Percentiles rank a stretch among this genome's conserved stretches.
Conservation (phyloP, 2,113 vertebrate genomes). For the Cyanoliseus patagonus region DNA sequence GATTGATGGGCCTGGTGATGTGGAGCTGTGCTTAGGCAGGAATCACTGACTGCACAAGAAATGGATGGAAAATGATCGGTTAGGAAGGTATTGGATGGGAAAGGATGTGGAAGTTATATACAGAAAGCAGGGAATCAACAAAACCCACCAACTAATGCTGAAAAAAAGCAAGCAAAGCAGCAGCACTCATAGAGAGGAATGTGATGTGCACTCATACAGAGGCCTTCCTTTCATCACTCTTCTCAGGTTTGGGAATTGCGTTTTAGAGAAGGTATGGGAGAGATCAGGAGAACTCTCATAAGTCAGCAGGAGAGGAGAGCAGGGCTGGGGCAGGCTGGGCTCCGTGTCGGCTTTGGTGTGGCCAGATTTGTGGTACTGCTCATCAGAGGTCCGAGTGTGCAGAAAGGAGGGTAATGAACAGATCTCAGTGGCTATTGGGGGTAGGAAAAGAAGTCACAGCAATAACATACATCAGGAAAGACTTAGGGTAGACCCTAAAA, state of each 20-base stretch:
- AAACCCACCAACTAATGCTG: rapidly evolving
- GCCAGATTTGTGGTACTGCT: background rate
- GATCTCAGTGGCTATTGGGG: background rate
- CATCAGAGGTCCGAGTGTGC: background rate
- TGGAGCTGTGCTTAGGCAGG: background rate
- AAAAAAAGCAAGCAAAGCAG: background rate
- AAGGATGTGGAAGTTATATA: background rate
- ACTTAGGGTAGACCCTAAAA: background rate
- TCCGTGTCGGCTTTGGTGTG: rapidly evolving
- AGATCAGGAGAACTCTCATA: background rate
- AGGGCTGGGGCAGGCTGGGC: background rate
- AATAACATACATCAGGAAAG: background rate
- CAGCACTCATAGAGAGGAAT: background rate
- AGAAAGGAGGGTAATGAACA: background rate
- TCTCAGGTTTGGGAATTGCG: background rate
- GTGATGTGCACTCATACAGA: background rate
- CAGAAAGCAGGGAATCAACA: background rate
- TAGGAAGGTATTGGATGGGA: background rate
- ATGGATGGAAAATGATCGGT: background rate
- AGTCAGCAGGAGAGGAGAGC: background rate
- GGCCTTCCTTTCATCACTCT: background rate
- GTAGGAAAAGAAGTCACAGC: background rate
- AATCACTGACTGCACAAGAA: background rate
- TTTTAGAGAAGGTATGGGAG: background rate
- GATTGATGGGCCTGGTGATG: background rate